These are phyloP conservation scores for Lontra canadensis DNA, from an alignment of 2,113 vertebrate genomes.

Conservation along the genomic window DNA sequence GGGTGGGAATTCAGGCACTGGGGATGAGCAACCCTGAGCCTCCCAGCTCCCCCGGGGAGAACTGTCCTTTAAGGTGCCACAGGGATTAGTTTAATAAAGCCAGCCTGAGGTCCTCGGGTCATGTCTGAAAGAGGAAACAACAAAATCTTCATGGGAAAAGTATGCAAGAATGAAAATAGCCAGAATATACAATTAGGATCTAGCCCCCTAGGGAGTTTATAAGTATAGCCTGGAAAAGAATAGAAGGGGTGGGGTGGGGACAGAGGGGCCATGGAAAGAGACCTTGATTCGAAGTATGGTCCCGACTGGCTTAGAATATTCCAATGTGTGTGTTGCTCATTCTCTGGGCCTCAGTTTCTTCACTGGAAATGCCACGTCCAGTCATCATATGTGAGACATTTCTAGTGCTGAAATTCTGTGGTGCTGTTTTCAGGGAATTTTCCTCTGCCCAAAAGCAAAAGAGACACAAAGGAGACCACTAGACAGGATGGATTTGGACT, in stretches of 20 bases:
- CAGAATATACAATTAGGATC: conserved; percentile 32
- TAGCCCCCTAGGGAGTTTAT: conserved; percentile 50
- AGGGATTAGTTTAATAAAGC: conserved; percentile 27
- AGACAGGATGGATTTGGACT: background rate
- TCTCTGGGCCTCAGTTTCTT: background rate
- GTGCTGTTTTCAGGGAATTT: background rate
- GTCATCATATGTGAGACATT: background rate
- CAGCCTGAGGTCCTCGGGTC: conserved; percentile 33
- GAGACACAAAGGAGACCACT: background rate
- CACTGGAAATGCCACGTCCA: background rate
- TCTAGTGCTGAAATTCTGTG: background rate
- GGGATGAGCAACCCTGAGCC: background rate
- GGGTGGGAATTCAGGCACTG: conserved; percentile 18
- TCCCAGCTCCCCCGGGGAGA: background rate
- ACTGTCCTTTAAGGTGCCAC: conserved; percentile 57
- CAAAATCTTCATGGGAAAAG: conserved; percentile 66
- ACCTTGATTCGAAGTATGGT: background rate
- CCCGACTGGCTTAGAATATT: background rate
- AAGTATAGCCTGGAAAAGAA: conserved; percentile 13
- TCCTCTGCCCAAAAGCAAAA: background rate
- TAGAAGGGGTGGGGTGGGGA: background rate
- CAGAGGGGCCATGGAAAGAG: background rate
- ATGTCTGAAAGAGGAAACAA: conserved; percentile 63
- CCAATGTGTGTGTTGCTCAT: background rate
- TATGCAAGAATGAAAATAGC: conserved; percentile 48